phyloP scores from a whole-genome alignment of 2,888 invertebrate species.

The Rutpela maculata region DNA sequence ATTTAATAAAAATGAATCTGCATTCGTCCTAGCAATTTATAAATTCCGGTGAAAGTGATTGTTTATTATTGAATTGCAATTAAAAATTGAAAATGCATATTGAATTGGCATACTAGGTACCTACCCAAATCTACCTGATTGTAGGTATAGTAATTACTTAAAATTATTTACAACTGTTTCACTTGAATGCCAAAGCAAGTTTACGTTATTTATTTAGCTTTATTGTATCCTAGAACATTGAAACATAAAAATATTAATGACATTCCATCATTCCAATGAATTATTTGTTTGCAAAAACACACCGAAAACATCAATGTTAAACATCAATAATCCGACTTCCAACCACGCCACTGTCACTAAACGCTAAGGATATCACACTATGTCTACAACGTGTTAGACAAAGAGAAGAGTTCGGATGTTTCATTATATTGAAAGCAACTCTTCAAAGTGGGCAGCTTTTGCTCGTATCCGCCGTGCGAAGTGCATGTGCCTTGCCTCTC shows the following conservation, averaged over 20 bases:
- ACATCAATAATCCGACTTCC: not conserved
- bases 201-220: too few relatives aligned
- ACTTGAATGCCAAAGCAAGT: too few relatives aligned
- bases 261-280: not conserved
- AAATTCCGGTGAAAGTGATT: too few relatives aligned
- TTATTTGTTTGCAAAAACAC: not conserved
- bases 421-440: conserved; percentile 43
- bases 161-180: too few relatives aligned
- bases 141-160: too few relatives aligned
- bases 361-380: not conserved
- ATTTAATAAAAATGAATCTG: too few relatives aligned
- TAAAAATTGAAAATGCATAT: too few relatives aligned
- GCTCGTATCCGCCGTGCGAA: conserved; percentile 48
- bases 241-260: conserved; percentile 6
- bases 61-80: too few relatives aligned
- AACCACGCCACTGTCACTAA: not conserved
- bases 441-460: conserved; percentile 43
- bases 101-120: too few relatives aligned
- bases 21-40: too few relatives aligned
- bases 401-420: conserved; percentile 29
- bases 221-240: not conserved
- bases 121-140: too few relatives aligned
- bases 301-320: not conserved
- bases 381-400: conserved; percentile 43
- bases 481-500: conserved; percentile 48